These are phyloP conservation scores for Agrochola lota DNA, from an alignment of 2,888 invertebrate species.

Conservation along the genomic window DNA sequence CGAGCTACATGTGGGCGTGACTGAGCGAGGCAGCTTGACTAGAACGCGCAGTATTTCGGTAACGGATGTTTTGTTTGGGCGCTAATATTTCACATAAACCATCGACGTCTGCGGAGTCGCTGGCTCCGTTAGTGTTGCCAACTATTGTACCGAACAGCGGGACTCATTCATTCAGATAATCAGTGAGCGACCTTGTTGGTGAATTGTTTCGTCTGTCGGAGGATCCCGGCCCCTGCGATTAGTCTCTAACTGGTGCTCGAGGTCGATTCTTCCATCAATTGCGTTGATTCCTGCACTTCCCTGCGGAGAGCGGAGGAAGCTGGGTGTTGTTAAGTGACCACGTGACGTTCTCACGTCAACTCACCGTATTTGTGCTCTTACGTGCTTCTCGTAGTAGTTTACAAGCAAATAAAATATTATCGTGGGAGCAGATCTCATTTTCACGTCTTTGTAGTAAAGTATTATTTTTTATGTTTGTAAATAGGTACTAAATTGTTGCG, in stretches of 20 bases:
- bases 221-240: constrained; percentile 58
- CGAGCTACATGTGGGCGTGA: neutral
- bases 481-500: constrained; percentile 10
- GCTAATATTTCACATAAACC: constrained; percentile 51
- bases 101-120: constrained; percentile 31
- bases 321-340: constrained; percentile 1
- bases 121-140: constrained; percentile 27
- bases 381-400: constrained; percentile 27
- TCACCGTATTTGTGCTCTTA: neutral
- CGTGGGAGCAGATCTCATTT: constrained; percentile 63
- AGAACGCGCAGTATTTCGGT: constrained; percentile 53
- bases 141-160: constrained; percentile 34
- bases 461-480: constrained; percentile 29
- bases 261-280: constrained; percentile 60
- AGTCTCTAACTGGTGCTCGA: constrained; percentile 56
- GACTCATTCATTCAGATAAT: constrained; percentile 55
- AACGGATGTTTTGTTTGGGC: constrained; percentile 68
- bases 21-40: constrained; percentile 10
- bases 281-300: constrained; percentile 47
- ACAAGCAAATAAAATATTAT: constrained; percentile 56
- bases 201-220: constrained; percentile 68
- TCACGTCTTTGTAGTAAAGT: constrained; percentile 36
- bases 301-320: constrained; percentile 21
- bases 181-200: constrained; percentile 68
- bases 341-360: constrained; percentile 23